Evolutionary conservation across 2,888 invertebrate genomes (phyloP), one percentile per base, ranked within the genome.

Genomic region (Andrena trimmerana): DNA sequence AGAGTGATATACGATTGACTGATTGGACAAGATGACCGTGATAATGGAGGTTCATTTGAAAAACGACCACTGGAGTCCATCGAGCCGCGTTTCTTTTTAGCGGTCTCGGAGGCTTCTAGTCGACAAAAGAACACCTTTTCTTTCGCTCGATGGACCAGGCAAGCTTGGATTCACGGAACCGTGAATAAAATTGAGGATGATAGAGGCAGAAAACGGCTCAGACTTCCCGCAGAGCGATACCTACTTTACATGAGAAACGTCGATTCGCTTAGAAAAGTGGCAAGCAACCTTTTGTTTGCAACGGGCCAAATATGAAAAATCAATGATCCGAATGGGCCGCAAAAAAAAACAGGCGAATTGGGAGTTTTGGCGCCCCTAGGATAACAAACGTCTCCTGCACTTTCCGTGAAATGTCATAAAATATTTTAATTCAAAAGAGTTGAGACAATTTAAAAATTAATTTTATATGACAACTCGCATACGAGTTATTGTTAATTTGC

Each of bases 1-100:
- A 63, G 42, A 52, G 31, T 66, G 78, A 78, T 59, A 65, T 50
- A 74, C 78, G 70, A 62, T 16, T 68, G 54, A 60, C 62, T 70
- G 62, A 79, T 82, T 79, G 42, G 70, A 74, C 66, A 50, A 66
- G 70, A 74, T 70, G 50, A 66, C 60, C 54, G 70, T 73, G 54
- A 69, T 78, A 69, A 68, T 10, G 59, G 27, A n/a, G 24, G 31
- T 20, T 27, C 13, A 24, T 27, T 2, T 48, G 20, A 1, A 29
- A 54, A 54, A 24, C 7, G 36, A 54, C 20, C 20, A 57, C 24
- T 52, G 52, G 7, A 52, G 20, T 4, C 52, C 7, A 2, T n/a
- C 20, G 52, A 2, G 20, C 20, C 20, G 20, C 52, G 52, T 20
- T 8, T n/a, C 20, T 13, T 33, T 16, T 42, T 5, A 42, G 31